These are phyloP conservation scores for Phrynocephalus forsythii DNA, from an alignment of 2,797 vertebrate genomes.

Conservation along the genomic window DNA sequence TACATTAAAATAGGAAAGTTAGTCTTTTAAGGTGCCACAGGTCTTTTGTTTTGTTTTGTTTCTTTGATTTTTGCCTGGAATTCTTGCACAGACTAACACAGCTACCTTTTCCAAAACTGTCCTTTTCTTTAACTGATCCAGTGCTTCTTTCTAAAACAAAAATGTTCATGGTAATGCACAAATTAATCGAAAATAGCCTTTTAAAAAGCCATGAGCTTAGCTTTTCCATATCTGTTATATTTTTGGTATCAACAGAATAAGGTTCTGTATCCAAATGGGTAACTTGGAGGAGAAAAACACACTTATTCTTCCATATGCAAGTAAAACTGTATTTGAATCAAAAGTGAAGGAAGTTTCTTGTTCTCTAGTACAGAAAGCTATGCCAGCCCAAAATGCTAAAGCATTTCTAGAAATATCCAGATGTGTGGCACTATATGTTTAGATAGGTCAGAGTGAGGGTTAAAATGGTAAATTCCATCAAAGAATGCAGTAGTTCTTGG, in stretches of 20 bases:
- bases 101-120: background rate
- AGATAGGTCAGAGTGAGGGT: conserved; percentile 34
- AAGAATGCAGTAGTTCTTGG: conserved; percentile 58
- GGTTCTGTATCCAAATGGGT: background rate
- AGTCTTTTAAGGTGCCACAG: too few relatives aligned
- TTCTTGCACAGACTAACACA: too few relatives aligned
- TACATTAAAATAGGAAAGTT: too few relatives aligned
- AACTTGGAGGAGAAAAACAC: background rate
- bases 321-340: background rate
- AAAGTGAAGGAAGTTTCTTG: background rate
- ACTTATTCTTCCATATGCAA: conserved; percentile 17
- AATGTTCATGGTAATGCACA: background rate
- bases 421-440: conserved; percentile 29
- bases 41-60: too few relatives aligned
- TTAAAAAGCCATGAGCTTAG: background rate
- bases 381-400: background rate
- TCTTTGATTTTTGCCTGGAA: too few relatives aligned
- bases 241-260: background rate
- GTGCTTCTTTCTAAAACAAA: background rate
- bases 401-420: conserved; percentile 28
- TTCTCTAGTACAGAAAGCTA: background rate
- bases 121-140: background rate
- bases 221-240: background rate
- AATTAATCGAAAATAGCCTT: background rate
- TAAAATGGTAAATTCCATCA: conserved; percentile 55